phyloP scores from a whole-genome alignment of 1,140 invertebrate genomes.

The Laupala kohalensis region DNA sequence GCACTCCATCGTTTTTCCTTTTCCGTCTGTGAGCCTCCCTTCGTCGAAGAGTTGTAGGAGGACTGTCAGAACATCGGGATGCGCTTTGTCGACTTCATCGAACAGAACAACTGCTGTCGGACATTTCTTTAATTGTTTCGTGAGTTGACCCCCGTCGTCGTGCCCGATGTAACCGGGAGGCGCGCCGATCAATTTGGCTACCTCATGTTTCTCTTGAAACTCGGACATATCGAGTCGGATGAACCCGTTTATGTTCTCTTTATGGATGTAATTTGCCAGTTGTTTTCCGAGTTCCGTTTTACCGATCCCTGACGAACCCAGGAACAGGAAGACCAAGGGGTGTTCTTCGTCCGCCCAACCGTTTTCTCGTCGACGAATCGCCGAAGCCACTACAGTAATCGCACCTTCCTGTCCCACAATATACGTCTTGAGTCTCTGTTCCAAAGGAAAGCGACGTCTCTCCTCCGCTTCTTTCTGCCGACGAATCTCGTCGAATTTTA shows the following conservation, averaged over 20 bases:
- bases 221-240: conserved; percentile 92
- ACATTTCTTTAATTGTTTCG: conserved; percentile 61
- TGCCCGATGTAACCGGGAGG: conserved; percentile 89
- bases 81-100: conserved; percentile 94
- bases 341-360: conserved; percentile 84
- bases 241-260: conserved; percentile 60
- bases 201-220: conserved; percentile 86
- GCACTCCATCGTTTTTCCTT: conserved; percentile 84
- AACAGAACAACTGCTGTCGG: conserved; percentile 84
- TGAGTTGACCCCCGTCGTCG: conserved; percentile 86
- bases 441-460: conserved; percentile 71
- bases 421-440: conserved; percentile 65
- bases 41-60: conserved; percentile 90
- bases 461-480: conserved; percentile 59
- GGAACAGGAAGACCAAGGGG: conserved; percentile 81
- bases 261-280: conserved; percentile 69
- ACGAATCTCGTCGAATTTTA: conserved; percentile 36
- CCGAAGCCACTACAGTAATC: conserved; percentile 75
- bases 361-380: conserved; percentile 83
- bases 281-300: conserved; percentile 91
- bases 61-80: conserved; percentile 85
- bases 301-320: conserved; percentile 87
- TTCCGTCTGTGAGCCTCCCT: conserved; percentile 79
- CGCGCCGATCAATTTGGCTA: conserved; percentile 84
- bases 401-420: conserved; percentile 85